Conservation (phyloP, 2,113 vertebrate genomes). For the Rhombomys opimus region DNA sequence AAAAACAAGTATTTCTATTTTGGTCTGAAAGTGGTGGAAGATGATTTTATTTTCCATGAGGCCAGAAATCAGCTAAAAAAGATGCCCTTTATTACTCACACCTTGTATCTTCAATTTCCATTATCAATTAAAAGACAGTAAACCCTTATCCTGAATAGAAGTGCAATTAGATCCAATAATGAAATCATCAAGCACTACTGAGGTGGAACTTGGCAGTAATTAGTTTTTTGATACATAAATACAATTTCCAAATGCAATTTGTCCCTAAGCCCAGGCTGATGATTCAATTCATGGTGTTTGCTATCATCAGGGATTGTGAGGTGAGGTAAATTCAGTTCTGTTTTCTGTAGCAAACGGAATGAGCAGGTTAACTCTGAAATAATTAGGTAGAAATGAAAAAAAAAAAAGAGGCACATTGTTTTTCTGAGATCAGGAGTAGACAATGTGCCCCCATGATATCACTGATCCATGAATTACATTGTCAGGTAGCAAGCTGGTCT, state of each 20-base stretch:
- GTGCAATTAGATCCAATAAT: constrained; percentile 86
- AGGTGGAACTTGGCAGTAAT: constrained; percentile 86
- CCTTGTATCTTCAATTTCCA: constrained; percentile 80
- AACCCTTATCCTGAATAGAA: constrained; percentile 79
- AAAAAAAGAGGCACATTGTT: not conserved
- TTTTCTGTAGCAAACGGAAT: not conserved
- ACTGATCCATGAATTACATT: not conserved
- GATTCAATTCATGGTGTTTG: constrained; percentile 77
- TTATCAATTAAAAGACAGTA: constrained; percentile 85
- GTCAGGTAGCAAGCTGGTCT: not conserved
- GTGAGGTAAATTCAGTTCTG: constrained; percentile 62
- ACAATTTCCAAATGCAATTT: constrained; percentile 86
- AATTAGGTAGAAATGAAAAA: not conserved
- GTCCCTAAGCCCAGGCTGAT: constrained; percentile 76
- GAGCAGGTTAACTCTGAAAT: constrained; percentile 26
- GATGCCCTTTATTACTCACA: constrained; percentile 48
- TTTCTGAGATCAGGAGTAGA: not conserved
- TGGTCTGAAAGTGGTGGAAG: not conserved
- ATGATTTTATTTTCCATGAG: constrained; percentile 33
- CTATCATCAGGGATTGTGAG: constrained; percentile 67
- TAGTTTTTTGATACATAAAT: constrained; percentile 87
- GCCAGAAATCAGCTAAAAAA: constrained; percentile 50
- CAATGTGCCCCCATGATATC: not conserved
- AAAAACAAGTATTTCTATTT: constrained; percentile 44
- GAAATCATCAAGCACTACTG: constrained; percentile 84